Percentiles rank a stretch among this genome's conserved stretches.
These are phyloP conservation scores for Cerceris ruficornis DNA, from an alignment of 2,888 invertebrate genomes.

Conservation along the genomic window DNA sequence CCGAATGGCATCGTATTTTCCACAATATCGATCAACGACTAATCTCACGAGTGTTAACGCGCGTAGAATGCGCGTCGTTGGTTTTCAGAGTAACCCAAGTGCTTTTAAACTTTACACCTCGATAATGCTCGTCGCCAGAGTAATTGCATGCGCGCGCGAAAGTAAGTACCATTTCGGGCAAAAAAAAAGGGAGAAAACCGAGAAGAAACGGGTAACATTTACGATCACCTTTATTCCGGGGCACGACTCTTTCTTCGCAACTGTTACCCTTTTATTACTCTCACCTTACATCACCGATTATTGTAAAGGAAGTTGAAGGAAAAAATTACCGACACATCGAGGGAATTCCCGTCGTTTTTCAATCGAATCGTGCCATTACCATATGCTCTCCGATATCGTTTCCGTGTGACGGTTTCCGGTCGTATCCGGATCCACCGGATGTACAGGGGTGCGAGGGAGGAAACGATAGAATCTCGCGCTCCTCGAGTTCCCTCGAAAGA, in stretches of 20 bases:
- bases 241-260: conserved; percentile 20
- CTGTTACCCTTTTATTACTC: conserved; percentile 32
- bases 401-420: conserved; percentile 31
- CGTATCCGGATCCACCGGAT: conserved; percentile 31
- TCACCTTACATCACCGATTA: conserved; percentile 35
- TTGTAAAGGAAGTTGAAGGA: neutral
- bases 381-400: conserved; percentile 40
- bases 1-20: no score
- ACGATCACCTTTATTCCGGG: conserved; percentile 34
- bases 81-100: no score
- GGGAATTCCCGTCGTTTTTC: conserved; percentile 48
- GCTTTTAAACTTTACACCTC: no score
- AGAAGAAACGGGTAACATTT: conserved; percentile 34
- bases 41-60: no score
- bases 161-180: conserved; percentile 4
- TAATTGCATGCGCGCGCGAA: conserved; percentile 33
- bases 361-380: conserved; percentile 45
- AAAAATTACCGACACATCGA: conserved; percentile 41
- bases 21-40: no score
- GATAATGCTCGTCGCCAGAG: conserved; percentile 15
- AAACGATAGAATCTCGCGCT: conserved; percentile 46
- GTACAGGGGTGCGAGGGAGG: conserved; percentile 11
- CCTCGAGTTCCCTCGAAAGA: conserved; percentile 45
- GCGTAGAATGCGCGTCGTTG: no score
- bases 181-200: conserved; percentile 5